Evolutionary conservation across 2,888 invertebrate genomes (phyloP).

Genomic region (Eristalis pertinax): DNA sequence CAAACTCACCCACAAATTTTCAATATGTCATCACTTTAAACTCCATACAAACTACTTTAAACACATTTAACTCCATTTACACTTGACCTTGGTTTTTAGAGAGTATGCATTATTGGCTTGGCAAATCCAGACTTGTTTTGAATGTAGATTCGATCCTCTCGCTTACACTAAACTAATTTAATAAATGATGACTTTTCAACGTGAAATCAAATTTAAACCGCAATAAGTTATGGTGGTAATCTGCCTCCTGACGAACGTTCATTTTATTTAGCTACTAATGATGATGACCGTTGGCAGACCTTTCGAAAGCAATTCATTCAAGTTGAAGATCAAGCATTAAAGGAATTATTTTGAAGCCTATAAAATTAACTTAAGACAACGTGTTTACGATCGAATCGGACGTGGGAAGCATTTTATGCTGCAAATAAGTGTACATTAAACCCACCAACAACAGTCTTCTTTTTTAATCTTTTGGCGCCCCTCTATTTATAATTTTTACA

Average conservation of each 20-base stretch:
- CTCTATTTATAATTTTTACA: slow-evolving; percentile 56
- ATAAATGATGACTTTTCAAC: no score
- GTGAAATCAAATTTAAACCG: no score
- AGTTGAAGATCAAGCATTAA: not conserved
- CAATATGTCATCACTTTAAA: no score
- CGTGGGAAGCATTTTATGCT: slow-evolving; percentile 45
- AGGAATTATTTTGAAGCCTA: not conserved
- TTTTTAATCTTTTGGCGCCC: slow-evolving; percentile 41
- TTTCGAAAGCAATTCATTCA: not conserved
- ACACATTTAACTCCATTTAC: no score
- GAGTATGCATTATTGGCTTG: no score
- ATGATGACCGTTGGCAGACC: not conserved
- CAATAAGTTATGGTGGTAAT: not conserved
- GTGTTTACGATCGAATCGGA: slow-evolving; percentile 28
- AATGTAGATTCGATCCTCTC: no score
- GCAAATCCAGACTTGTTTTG: no score
- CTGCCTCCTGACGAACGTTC: not conserved
- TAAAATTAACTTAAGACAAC: slow-evolving; percentile 35
- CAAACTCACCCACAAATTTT: no score
- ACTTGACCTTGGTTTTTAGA: no score
- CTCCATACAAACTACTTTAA: no score
- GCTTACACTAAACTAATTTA: no score
- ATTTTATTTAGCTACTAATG: not conserved
- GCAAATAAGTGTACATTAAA: slow-evolving; percentile 3
- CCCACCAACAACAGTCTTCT: slow-evolving; percentile 28